Evolutionary conservation across 2,888 invertebrate genomes (phyloP).

Genomic region (Pyrrhosoma nymphula): DNA sequence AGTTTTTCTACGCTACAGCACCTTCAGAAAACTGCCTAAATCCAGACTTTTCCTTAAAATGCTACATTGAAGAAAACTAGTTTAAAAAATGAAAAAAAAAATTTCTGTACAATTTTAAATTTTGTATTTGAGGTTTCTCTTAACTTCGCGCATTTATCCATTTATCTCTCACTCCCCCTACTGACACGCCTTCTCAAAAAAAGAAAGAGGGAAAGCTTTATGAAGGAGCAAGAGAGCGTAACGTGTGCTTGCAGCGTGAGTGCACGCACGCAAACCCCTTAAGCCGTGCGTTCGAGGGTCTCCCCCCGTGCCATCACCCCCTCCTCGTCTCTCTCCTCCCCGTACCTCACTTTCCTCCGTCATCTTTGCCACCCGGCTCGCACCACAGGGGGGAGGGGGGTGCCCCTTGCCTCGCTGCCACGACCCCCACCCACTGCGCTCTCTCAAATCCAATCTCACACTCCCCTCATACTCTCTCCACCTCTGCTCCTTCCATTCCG

Average conservation of each 20-base stretch:
- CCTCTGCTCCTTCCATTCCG: not conserved
- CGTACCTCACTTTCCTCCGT: not conserved
- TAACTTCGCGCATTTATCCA: not conserved
- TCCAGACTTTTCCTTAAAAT: no score
- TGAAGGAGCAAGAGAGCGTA: not conserved
- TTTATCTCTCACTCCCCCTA: not conserved
- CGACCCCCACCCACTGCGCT: not conserved
- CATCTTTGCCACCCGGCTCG: not conserved
- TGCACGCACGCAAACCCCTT: not conserved
- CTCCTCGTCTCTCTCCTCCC: no score
- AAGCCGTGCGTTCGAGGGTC: not conserved
- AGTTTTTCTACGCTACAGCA: no score
- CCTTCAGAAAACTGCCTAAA: no score
- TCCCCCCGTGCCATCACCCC: not conserved
- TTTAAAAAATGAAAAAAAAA: not conserved
- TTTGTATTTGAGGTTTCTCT: no score
- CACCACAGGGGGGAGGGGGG: not conserved
- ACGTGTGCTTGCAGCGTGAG: not conserved
- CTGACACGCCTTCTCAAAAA: no score
- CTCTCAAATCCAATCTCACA: slow-evolving; percentile 3
- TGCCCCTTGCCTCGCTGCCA: no score
- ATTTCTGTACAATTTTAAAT: no score
- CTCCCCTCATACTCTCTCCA: not conserved
- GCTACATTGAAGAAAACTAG: no score
- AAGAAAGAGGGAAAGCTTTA: no score